phyloP scores from a whole-genome alignment of 35 echinoderm and acorn worm species.

The Lytechinus pictus region DNA sequence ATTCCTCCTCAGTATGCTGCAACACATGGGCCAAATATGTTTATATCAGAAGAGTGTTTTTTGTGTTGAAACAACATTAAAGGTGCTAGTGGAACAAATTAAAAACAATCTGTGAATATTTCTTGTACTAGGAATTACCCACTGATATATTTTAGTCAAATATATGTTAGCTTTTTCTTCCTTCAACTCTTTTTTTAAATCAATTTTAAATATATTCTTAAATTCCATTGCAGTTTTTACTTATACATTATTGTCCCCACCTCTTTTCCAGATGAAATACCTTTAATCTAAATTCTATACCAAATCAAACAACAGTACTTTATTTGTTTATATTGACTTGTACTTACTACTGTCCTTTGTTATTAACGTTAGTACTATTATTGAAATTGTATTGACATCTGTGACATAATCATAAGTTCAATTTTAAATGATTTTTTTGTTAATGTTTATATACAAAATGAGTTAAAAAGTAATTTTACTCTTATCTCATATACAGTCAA shows the following conservation, averaged over 20 bases:
- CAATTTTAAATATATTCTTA: neutral
- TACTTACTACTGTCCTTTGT: neutral
- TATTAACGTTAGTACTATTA: neutral
- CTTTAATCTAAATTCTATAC: neutral
- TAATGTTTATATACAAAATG: neutral
- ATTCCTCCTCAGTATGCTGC: neutral
- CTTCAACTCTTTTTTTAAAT: neutral
- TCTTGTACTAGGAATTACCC: neutral
- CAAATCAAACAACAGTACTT: neutral
- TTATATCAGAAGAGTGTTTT: neutral
- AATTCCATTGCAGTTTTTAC: neutral
- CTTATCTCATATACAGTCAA: neutral
- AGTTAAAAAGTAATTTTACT: neutral
- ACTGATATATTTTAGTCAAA: neutral
- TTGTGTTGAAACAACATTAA: neutral
- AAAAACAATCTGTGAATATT: neutral
- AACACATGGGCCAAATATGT: slow-evolving; percentile 18
- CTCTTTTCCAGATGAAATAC: neutral
- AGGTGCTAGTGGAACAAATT: neutral
- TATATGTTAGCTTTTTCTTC: neutral
- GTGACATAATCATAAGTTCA: neutral
- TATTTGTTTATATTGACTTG: neutral
- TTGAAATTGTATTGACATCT: neutral
- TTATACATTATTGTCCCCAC: neutral
- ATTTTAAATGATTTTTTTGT: neutral